Evolutionary conservation across 1,140 invertebrate genomes (phyloP).

Genomic region (Nasonia giraulti): DNA sequence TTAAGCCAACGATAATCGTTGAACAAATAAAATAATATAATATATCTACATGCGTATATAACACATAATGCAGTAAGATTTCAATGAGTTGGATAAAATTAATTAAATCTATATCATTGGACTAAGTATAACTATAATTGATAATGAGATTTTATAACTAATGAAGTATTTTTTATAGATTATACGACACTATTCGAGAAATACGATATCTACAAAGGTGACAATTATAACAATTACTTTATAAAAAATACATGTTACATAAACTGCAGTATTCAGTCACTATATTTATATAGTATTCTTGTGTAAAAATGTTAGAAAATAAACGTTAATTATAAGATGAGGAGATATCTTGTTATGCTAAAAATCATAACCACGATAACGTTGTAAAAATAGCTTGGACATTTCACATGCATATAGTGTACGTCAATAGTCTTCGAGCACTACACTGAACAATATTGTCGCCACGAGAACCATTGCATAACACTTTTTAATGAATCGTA

Average conservation of each 20-base stretch:
- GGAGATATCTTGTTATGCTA: neutral
- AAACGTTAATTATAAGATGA: neutral
- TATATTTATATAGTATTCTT: constrained; percentile 21
- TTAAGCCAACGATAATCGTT: neutral
- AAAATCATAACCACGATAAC: neutral
- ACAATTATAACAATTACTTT: neutral
- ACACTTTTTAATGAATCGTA: too few relatives aligned
- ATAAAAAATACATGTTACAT: neutral
- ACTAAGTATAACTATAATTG: neutral
- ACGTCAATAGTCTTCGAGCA: too few relatives aligned
- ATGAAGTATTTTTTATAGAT: constrained; percentile 2
- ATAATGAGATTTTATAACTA: neutral
- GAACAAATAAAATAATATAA: neutral
- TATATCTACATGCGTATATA: neutral
- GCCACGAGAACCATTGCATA: too few relatives aligned
- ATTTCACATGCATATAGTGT: too few relatives aligned
- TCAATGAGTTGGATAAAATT: neutral
- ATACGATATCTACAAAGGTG: neutral
- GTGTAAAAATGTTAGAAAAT: constrained; percentile 16
- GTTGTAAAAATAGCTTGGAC: too few relatives aligned
- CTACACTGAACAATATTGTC: too few relatives aligned
- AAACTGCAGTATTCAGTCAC: neutral
- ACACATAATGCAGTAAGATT: neutral
- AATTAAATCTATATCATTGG: neutral
- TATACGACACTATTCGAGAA: neutral